Conservation (phyloP, 2,797 vertebrate species). For the Toxotes lorentzi region DNA sequence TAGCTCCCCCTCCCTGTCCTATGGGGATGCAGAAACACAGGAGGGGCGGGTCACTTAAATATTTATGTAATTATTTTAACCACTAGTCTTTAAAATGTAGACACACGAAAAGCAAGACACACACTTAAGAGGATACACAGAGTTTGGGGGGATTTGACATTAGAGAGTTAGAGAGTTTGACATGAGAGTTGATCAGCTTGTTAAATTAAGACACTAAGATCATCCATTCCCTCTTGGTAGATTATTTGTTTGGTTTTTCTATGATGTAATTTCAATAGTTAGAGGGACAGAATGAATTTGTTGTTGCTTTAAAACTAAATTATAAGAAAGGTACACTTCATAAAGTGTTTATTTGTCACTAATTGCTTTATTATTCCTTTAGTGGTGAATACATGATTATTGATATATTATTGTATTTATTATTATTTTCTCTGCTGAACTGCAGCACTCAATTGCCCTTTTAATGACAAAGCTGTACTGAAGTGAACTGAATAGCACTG, state of each 20-base stretch:
- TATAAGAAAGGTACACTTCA: not conserved
- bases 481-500: not conserved
- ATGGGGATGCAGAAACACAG: slow-evolving; percentile 85
- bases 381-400: not conserved
- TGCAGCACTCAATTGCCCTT: not conserved
- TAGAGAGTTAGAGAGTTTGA: not conserved
- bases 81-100: slow-evolving; percentile 46
- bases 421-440: not conserved
- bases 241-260: not conserved
- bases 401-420: not conserved
- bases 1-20: slow-evolving; percentile 99
- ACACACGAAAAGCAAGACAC: slow-evolving; percentile 64
- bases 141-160: slow-evolving; percentile 29
- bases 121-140: slow-evolving; percentile 65
- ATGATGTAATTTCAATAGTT: not conserved
- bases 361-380: not conserved
- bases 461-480: not conserved
- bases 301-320: not conserved
- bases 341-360: not conserved
- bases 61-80: not conserved
- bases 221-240: not conserved
- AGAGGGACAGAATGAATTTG: not conserved
- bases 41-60: slow-evolving; percentile 76
- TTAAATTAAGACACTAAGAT: not conserved
- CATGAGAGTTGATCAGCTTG: not conserved